Percentiles rank a stretch among this genome's conserved stretches.
These are phyloP conservation scores for Sinosuthora webbiana DNA, from an alignment of 2,113 vertebrate genomes.

Conservation along the genomic window DNA sequence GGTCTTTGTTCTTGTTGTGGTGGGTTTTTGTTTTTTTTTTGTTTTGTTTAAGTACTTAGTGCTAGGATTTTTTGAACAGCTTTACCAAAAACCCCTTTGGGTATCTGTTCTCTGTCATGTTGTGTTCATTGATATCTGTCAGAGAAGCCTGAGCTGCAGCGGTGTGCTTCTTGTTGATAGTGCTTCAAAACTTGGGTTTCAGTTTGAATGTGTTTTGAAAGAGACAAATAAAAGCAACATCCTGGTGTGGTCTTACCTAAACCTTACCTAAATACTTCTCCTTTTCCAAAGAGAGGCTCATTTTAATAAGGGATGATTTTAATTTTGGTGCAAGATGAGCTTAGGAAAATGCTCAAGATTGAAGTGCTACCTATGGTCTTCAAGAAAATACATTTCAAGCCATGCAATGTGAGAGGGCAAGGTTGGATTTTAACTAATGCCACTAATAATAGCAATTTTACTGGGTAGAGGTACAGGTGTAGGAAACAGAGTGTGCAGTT, in stretches of 20 bases:
- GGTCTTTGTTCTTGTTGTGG: not conserved
- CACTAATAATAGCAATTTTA: not conserved
- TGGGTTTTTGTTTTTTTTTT: not conserved
- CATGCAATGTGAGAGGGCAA: not conserved
- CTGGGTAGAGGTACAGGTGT: not conserved
- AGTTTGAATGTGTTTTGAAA: not conserved
- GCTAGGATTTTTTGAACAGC: not conserved
- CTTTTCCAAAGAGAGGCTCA: not conserved
- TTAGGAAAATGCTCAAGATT: not conserved
- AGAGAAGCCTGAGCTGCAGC: not conserved
- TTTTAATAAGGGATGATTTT: not conserved
- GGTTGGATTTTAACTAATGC: not conserved
- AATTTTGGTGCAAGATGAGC: not conserved
- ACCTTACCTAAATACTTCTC: not conserved
- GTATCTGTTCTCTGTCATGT: not conserved
- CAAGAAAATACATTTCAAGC: not conserved
- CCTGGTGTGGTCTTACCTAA: not conserved
- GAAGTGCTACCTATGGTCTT: not conserved
- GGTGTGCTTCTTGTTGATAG: not conserved
- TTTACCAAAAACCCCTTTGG: not conserved
- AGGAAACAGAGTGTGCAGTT: not conserved
- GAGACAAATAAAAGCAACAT: not conserved
- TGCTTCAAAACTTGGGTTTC: not conserved
- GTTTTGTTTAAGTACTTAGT: not conserved
- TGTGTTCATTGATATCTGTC: not conserved